Conservation (phyloP, 1,140 invertebrate species). For the Anthonomus grandis region DNA sequence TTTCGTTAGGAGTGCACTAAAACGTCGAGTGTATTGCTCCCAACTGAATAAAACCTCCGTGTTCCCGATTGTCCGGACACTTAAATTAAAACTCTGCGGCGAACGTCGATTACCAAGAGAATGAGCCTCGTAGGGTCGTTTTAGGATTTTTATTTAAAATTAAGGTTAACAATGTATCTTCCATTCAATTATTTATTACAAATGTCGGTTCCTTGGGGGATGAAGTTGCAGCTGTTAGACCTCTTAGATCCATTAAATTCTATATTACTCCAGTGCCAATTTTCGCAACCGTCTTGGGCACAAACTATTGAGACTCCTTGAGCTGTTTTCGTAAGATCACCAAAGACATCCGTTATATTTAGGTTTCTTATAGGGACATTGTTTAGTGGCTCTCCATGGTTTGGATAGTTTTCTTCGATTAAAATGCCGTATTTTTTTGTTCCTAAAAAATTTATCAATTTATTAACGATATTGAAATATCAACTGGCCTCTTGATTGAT, state of each 20-base stretch:
- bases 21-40: slow-evolving; percentile 16
- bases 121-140: no score
- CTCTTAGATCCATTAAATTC: neutral
- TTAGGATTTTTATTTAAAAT: no score
- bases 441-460: neutral
- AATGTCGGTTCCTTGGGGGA: no score
- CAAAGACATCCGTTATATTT: neutral
- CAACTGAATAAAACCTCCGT: slow-evolving; percentile 20
- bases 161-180: no score
- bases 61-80: slow-evolving; percentile 18
- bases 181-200: no score
- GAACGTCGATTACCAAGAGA: slow-evolving; percentile 13
- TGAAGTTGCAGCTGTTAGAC: slow-evolving; percentile 3
- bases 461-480: neutral
- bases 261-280: slow-evolving; percentile 1
- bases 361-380: slow-evolving; percentile 6
- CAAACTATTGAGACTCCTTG: neutral
- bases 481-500: no score
- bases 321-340: neutral
- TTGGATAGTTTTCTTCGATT: slow-evolving; percentile 9
- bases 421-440: neutral
- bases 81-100: slow-evolving; percentile 21
- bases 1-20: slow-evolving; percentile 11
- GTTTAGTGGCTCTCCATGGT: neutral
- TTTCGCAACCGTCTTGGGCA: slow-evolving; percentile 3